Conservation (phyloP, 2,113 vertebrate species). For the Danio rerio region GRCz12tu NC_133176.1:28012001-28012500, state of each 20-base stretch:
- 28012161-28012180: too few species aligned
- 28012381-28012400: slow-evolving; percentile 58
- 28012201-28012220: not conserved
- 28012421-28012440: slow-evolving; percentile 50
- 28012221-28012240: slow-evolving; percentile 35
- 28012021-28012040: not conserved
- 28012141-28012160: too few species aligned
- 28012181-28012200: not conserved
- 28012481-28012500: not conserved
- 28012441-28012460: slow-evolving; percentile 38
- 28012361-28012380: slow-evolving; percentile 73
- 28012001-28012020: not conserved
- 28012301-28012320: slow-evolving; percentile 77
- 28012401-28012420: slow-evolving; percentile 55
- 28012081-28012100: too few species aligned
- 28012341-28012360: slow-evolving; percentile 63
- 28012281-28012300: slow-evolving; percentile 73
- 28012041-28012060: too few species aligned
- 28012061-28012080: too few species aligned
- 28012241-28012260: slow-evolving; percentile 51
- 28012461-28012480: slow-evolving; percentile 18
- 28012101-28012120: too few species aligned
- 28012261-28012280: slow-evolving; percentile 60
- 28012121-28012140: too few species aligned
- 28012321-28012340: slow-evolving; percentile 62